Conservation (phyloP, 2,113 vertebrate species). For the Helogale parvula region DNA sequence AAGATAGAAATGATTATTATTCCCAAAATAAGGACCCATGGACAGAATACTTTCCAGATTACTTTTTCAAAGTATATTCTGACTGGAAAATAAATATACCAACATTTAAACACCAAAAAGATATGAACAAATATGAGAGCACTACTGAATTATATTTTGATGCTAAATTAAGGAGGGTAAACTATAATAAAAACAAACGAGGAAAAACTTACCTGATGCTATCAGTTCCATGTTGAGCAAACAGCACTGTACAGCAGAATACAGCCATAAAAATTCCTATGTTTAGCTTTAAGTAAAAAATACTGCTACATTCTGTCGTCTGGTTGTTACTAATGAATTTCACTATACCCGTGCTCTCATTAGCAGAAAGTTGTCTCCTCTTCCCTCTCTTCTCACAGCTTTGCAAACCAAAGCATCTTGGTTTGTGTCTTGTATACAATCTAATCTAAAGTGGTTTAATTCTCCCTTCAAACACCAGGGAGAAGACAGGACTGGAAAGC, state of each 20-base stretch:
- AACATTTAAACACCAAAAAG: not conserved
- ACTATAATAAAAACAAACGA: not conserved
- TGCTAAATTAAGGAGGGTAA: not conserved
- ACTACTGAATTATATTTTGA: not conserved
- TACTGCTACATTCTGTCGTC: not conserved
- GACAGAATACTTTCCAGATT: not conserved
- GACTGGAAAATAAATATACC: not conserved
- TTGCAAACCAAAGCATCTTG: not conserved
- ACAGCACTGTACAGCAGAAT: not conserved
- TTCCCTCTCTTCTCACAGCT: not conserved
- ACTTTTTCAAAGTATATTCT: not conserved
- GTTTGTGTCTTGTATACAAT: not conserved
- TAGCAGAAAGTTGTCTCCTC: not conserved
- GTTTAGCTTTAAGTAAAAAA: not conserved
- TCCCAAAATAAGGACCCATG: not conserved
- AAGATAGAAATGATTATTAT: not conserved
- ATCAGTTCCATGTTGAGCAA: not conserved
- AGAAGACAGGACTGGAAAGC: not conserved
- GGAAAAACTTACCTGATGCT: accelerated
- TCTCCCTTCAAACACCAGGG: not conserved
- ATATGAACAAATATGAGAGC: not conserved
- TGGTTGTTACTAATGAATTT: not conserved
- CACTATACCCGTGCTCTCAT: not conserved
- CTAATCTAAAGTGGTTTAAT: not conserved
- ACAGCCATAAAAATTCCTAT: not conserved